A percentile compares a stretch with the other conserved stretches of the same genome.
Evolutionary conservation across 1,140 invertebrate genomes (phyloP).

Genomic region (Drosophila auraria): DNA sequence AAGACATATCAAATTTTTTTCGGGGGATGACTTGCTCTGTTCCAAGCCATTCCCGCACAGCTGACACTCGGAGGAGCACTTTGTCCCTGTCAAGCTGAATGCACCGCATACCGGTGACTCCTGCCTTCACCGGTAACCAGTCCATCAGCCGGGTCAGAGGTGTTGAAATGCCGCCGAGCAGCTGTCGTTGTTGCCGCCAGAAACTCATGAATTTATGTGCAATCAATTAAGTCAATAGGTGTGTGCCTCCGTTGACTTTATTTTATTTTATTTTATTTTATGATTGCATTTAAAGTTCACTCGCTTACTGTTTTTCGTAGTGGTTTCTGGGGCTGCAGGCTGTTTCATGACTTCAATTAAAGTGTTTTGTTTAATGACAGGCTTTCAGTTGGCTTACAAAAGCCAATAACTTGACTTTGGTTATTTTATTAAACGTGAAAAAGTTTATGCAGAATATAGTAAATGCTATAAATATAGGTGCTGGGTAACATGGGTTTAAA

Average conservation of each 20-base stretch:
- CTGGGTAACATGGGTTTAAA: constrained; percentile 7
- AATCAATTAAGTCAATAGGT: constrained; percentile 79
- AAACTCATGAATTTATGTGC: constrained; percentile 59
- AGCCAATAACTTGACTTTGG: constrained; percentile 2
- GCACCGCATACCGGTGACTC: constrained; percentile 24
- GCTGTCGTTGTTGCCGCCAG: constrained; percentile 24
- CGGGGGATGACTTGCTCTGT: constrained; percentile 41
- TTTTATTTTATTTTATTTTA: constrained; percentile 13
- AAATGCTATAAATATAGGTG: background rate
- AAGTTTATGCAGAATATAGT: constrained; percentile 5
- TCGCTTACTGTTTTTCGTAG: constrained; percentile 13
- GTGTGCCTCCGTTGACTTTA: constrained; percentile 37
- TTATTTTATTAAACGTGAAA: background rate
- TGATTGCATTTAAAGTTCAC: constrained; percentile 18
- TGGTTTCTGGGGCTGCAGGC: constrained; percentile 16
- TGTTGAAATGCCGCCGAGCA: constrained; percentile 45
- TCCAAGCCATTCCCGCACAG: constrained; percentile 26
- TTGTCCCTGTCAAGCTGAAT: constrained; percentile 63
- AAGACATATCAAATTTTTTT: constrained; percentile 66
- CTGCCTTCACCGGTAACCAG: constrained; percentile 21
- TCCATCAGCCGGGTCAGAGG: constrained; percentile 61
- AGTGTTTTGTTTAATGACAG: constrained; percentile 28
- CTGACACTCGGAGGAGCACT: constrained; percentile 52
- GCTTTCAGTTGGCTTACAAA: constrained; percentile 4
- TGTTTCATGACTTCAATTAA: constrained; percentile 51